Percentiles rank a stretch among this genome's conserved stretches.
phyloP scores from a whole-genome alignment of 2,888 invertebrate genomes.

The Drosophila fungiperda region DNA sequence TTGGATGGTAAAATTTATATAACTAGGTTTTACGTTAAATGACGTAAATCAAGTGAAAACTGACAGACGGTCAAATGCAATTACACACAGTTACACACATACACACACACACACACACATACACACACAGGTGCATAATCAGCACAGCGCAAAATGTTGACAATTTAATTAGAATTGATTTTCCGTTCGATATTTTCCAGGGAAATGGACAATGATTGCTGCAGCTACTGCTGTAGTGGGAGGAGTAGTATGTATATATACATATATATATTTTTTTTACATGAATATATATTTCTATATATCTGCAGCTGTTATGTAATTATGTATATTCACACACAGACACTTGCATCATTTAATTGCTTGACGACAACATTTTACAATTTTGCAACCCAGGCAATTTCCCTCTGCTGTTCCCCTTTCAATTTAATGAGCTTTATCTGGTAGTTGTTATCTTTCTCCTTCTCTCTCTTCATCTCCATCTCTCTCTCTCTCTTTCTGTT shows the following conservation, averaged over 20 bases:
- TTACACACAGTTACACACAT: conserved; percentile 25
- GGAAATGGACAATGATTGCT: conserved; percentile 69
- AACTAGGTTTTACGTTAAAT: conserved; percentile 47
- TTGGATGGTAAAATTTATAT: conserved; percentile 20
- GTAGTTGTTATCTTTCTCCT: not conserved
- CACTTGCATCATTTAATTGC: conserved; percentile 65
- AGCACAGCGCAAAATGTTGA: conserved; percentile 67
- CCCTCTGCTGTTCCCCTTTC: conserved; percentile 8
- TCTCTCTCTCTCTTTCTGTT: not conserved
- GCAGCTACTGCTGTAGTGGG: not conserved
- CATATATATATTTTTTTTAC: not conserved
- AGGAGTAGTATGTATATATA: not conserved
- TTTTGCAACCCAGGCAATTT: conserved; percentile 11
- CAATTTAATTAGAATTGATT: conserved; percentile 84
- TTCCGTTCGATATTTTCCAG: conserved; percentile 84
- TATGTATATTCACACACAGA: conserved; percentile 15
- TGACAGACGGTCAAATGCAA: conserved; percentile 40
- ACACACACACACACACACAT: conserved; percentile 15
- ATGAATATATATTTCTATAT: not conserved
- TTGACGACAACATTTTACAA: conserved; percentile 31
- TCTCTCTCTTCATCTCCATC: not conserved
- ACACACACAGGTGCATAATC: conserved; percentile 59
- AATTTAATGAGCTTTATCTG: conserved; percentile 72
- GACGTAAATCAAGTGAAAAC: conserved; percentile 67
- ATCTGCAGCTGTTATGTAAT: conserved; percentile 58